Evolutionary conservation across 2,888 invertebrate genomes (phyloP), one percentile per base, ranked within the genome.

Genomic region (Linnaemya tessellans): DNA sequence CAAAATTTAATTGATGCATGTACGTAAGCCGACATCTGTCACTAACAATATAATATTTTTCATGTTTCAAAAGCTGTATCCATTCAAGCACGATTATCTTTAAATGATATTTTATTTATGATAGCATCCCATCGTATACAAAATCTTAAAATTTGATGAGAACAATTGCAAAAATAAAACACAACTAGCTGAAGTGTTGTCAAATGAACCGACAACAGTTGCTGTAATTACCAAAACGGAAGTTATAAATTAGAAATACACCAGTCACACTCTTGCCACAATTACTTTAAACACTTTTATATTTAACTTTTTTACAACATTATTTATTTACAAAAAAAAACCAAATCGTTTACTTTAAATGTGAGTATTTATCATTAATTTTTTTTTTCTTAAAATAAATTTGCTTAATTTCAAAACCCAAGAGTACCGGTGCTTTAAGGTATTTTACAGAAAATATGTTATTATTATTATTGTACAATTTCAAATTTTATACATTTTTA

Each of bases 221-320:
- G 38, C 11, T 38, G 62, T 18, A 80, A 74, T 80, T 80, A 73
- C 80, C 80, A 15, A 13, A 74, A 80, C 56, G 73, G 73, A 80
- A 58, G 38, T 51, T 18, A 49, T 73, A 8, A 58, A 71, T 71
- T 64, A 41, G 4, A 70, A 62, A 11, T 11, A 41, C 58, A 51
- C 13, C 18, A 41, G 35, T 67, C n/a, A 78, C 11, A 41, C 18
- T 41, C 9, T 62, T 22, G 20, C 0, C 43, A 54, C 10, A 25
- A 11, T 80, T 74, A 41, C 20, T 68, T 49, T 18, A 20, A n/a
- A 35, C 49, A 30, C 15, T 54, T 68, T 25, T 60, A 58, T 35
- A 7, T 64, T 10, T 20, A n/a, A 11, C 1, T 18, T 49, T 49
- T 67, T 18, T 18, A 65, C 65, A 43, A 64, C 18, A 38, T 20